These are phyloP conservation scores for Oryzias celebensis DNA, from an alignment of 2,113 vertebrate species.

Conservation along the genomic window DNA sequence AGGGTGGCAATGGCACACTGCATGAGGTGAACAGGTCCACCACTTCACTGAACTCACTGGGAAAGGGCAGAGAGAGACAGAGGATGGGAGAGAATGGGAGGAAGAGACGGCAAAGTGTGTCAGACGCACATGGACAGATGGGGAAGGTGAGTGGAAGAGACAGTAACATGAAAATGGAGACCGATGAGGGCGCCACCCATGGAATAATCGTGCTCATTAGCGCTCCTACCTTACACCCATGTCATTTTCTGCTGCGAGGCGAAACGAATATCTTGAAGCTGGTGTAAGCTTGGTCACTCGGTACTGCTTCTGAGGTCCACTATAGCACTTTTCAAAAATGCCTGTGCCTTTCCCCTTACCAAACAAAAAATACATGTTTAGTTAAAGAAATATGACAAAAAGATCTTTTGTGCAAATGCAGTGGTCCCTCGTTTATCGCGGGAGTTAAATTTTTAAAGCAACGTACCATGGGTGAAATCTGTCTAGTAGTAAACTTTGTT, in stretches of 20 bases:
- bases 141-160: slow-evolving; percentile 46
- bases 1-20: slow-evolving; percentile 91
- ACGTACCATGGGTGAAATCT: too few relatives aligned
- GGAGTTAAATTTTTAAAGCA: too few relatives aligned
- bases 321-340: slow-evolving; percentile 91
- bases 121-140: slow-evolving; percentile 48
- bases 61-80: slow-evolving; percentile 55
- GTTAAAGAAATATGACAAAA: background rate
- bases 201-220: background rate
- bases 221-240: slow-evolving; percentile 87
- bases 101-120: slow-evolving; percentile 33
- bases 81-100: slow-evolving; percentile 30
- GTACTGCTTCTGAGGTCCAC: slow-evolving; percentile 92
- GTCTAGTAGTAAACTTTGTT: too few relatives aligned
- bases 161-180: slow-evolving; percentile 47
- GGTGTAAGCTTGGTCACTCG: slow-evolving; percentile 92
- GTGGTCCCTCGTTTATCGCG: too few relatives aligned
- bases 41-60: slow-evolving; percentile 94
- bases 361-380: slow-evolving; percentile 1
- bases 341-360: slow-evolving; percentile 90
- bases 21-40: slow-evolving; percentile 95
- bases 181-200: slow-evolving; percentile 14
- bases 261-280: slow-evolving; percentile 93
- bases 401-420: too few relatives aligned
- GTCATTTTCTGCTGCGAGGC: slow-evolving; percentile 94